Base-by-base conservation (phyloP, 2,888 invertebrate genomes). In the Perdita meconis region DNA sequence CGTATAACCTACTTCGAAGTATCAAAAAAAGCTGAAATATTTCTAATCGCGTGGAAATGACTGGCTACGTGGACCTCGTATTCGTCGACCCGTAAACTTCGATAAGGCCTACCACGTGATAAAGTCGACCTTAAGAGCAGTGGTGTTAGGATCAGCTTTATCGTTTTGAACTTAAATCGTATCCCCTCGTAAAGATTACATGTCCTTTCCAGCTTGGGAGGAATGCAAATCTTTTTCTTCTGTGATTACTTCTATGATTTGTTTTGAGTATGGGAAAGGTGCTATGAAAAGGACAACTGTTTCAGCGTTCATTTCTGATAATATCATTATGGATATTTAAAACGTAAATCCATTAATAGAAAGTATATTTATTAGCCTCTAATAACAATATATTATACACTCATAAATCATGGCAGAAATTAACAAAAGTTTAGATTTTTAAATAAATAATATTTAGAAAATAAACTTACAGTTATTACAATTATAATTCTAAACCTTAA, bases 41-140 rank as follows among this genome's bases (percentile, higher is more conserved):
- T 77, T 77, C 76, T 77, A 77, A 77, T 77, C 76, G 76, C 38
- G 61, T n/a, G 61, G 78, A 77, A 77, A 70, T 42, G 40, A 44
- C 55, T 19, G 53, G 51, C 61, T 51, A 57, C 61, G 75, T 10
- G 66, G 59, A 34, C 68, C 57, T 19, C 65, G 70, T 78, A 71
- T 24, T 60, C 84, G 72, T 19, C 74, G 84, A 85, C 81, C 84
- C 63, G 84, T 85, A 82, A 85, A 85, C 56, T 73, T 86, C 77
- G 85, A 85, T 85, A 85, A 84, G 75, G 74, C 81, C 79, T 71
- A 69, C 57, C 53, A n/a, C 16, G 42, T 55, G 81, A 85, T 85
- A 85, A 85, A 81, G 63, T 79, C 66, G 66, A 56, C 67, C 44
- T 64, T 76, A 66, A 72, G 76, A 64, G 60, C 60, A 64, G 55